Evolutionary conservation across 2,797 vertebrate species (phyloP).

Genomic region (Meriones psammophilus): DNA sequence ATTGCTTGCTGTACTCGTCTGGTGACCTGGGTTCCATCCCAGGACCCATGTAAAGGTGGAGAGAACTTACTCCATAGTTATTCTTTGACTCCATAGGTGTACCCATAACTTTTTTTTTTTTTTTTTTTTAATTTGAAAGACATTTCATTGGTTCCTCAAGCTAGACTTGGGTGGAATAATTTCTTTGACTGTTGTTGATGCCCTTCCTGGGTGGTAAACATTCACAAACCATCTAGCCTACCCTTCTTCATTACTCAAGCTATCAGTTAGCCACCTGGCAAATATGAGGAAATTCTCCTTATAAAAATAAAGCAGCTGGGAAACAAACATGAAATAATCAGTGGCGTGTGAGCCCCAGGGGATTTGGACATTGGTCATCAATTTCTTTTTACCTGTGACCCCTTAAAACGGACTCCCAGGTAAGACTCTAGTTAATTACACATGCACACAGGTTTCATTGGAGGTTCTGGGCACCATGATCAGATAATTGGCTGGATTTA

Average conservation of each 20-base stretch:
- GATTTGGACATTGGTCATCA: background rate
- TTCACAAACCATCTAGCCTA: background rate
- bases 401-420: slow-evolving; percentile 39
- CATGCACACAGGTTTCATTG: background rate
- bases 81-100: background rate
- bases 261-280: background rate
- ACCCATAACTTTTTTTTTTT: background rate
- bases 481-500: slow-evolving; percentile 54
- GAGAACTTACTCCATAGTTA: background rate
- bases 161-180: background rate
- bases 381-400: slow-evolving; percentile 37
- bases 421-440: slow-evolving; percentile 60
- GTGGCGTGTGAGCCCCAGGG: background rate
- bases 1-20: background rate
- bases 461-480: slow-evolving; percentile 35
- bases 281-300: background rate
- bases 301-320: background rate
- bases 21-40: background rate
- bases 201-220: background rate
- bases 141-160: background rate
- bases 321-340: background rate
- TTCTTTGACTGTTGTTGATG: background rate
- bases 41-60: background rate
- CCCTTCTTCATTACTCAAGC: background rate
- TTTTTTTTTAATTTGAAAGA: background rate